Base-by-base conservation (phyloP, 2,888 invertebrate species). In the Leucophenga montana region DNA sequence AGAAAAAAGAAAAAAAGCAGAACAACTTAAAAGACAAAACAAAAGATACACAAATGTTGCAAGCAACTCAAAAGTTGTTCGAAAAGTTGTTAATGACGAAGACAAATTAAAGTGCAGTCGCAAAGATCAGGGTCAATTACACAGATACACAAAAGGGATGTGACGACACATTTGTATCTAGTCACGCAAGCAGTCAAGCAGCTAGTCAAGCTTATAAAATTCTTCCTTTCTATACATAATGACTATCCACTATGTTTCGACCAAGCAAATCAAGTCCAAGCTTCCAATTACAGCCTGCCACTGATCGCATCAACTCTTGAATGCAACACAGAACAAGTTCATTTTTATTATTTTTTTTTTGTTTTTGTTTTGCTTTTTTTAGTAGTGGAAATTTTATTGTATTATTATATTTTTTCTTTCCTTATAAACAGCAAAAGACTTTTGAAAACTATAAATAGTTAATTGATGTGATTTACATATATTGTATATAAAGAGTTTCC, bases 31-130 rank as follows among this genome's bases (percentile, higher is more conserved):
- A 56, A 27, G 27, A 27, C 14, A 27, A 27, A 56, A 14, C 8
- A 56, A 14, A 27, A 56, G 22, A 56, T 27, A 14, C 22, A 0
- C 9, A 56, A 56, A 56, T 5, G 11, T 8, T 13, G 13, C 64
- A 68, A 61, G 66, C 71, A 44, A 69, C 72, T 83, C 75, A 82
- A 82, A 81, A 82, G 81, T 81, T 80, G 84, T 78, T 82, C 75
- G 72, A 76, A 75, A 74, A 70, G 73, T 18, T 50, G 75, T 73
- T 73, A 66, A 65, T 65, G 68, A 61, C 11, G 39, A 39, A 39
- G 39, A 8, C 39, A 39, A 39, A 53, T 53, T 53, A 53, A 53
- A 53, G 53, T 20, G 20, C 16, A 11, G 18, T 9, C 53, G 11
- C 4, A 20, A 18, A 53, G 53, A 18, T 53, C 18, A 53, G 53